Evolutionary conservation across 2,888 invertebrate species (phyloP), one percentile per base, ranked within the genome.

Genomic region (Stegophylla sp.): DNA sequence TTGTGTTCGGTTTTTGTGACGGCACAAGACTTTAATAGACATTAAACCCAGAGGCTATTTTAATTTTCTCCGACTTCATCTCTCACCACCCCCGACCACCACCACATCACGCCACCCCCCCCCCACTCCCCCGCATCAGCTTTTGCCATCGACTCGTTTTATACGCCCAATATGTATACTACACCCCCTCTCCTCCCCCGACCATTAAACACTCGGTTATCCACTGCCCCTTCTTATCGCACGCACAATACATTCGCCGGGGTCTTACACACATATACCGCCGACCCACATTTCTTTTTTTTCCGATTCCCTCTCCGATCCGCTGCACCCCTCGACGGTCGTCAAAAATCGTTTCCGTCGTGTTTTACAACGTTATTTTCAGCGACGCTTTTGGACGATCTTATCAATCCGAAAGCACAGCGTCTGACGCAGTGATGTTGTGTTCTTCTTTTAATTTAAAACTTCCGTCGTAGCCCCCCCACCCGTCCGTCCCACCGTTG

Each of bases 31-130:
- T 79, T 79, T 79, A 79, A 79, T 79, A 79, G 77, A 79, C 77
- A 79, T 79, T 79, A 79, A 79, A 69, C 77, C 77, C 77, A 79
- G 77, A 69, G 77, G 77, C 77, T 79, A 79, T 79, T 79, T 79
- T 79, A 79, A 79, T 79, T 79, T 79, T 79, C 77, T 79, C 69
- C 69, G 66, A 45, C 66, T 77, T 59, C 67, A 10, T 79, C 43
- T 20, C 5, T 17, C 48, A n/a, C 1, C 41, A 3, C 56, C 3
- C 1, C 4, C 34, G 23, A 3, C n/a, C 12, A 17, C 5, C 76
- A 23, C 41, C 20, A 10, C 34, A 34, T 34, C 34, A 3, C 12
- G 9, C 5, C 76, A 26, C 20, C 20, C 1, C 23, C 26, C 3
- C 12, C 53, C n/a, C 64, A n/a, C 28, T 1, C 26, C 23, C 26